These are phyloP conservation scores for Branchinecta lynchi DNA, from an alignment of 1,140 invertebrate genomes.

Conservation along the genomic window DNA sequence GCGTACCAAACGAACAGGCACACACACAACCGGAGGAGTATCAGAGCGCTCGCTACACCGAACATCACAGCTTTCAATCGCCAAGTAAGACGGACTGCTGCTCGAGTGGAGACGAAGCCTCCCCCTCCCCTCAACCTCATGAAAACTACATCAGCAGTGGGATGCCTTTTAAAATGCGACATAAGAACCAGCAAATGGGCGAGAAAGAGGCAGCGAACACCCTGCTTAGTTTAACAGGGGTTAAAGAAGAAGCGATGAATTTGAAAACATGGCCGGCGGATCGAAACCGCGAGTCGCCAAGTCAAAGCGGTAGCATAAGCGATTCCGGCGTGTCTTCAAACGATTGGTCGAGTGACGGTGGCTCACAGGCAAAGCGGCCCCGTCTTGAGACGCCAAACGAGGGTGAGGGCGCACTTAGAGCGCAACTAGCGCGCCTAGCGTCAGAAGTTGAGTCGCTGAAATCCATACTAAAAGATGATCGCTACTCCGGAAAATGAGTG, in stretches of 20 bases:
- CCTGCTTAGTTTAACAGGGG: slow-evolving; percentile 55
- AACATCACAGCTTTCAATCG: slow-evolving; percentile 18
- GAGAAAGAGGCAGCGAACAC: slow-evolving; percentile 62
- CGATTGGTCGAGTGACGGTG: neutral
- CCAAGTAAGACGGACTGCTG: slow-evolving; percentile 25
- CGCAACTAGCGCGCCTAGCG: slow-evolving; percentile 67
- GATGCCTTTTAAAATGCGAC: slow-evolving; percentile 71
- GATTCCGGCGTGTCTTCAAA: slow-evolving; percentile 1
- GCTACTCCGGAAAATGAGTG: neutral
- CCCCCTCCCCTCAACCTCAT: slow-evolving; percentile 24
- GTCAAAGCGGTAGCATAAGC: neutral
- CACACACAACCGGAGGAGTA: slow-evolving; percentile 21
- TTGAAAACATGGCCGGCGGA: slow-evolving; percentile 17
- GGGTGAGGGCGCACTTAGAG: slow-evolving; percentile 47
- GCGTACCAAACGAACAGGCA: slow-evolving; percentile 17
- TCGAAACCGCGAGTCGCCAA: neutral
- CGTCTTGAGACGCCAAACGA: slow-evolving; percentile 43
- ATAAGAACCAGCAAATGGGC: slow-evolving; percentile 66
- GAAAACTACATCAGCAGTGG: slow-evolving; percentile 37
- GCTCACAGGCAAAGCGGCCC: neutral
- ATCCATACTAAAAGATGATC: slow-evolving; percentile 31
- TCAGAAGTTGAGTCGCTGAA: slow-evolving; percentile 82
- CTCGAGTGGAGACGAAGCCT: neutral
- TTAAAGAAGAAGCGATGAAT: slow-evolving; percentile 43
- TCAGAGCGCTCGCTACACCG: neutral